These are phyloP conservation scores for Sebastes variabilis DNA, from an alignment of 2,797 vertebrate species.

Conservation along the genomic window DNA sequence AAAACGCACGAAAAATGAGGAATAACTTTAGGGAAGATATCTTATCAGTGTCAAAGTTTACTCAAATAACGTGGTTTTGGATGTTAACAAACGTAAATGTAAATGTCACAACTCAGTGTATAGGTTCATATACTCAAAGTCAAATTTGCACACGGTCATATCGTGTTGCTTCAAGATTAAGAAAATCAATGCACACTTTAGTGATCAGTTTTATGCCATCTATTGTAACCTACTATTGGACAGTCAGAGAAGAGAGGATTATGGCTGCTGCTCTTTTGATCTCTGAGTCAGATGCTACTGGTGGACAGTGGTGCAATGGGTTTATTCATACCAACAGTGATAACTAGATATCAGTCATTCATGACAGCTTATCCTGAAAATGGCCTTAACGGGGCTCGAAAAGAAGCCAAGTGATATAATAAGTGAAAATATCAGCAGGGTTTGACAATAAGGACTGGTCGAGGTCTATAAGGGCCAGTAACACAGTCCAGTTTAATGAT, in stretches of 20 bases:
- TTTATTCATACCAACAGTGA: slow-evolving; percentile 18
- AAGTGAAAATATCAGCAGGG: slow-evolving; percentile 15
- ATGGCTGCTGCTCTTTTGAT: not conserved
- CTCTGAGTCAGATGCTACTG: not conserved
- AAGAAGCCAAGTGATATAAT: not conserved
- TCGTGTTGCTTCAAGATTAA: not conserved
- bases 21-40: too few species aligned
- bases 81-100: not conserved
- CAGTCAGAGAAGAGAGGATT: not conserved
- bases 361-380: slow-evolving; percentile 11
- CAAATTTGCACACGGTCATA: not conserved
- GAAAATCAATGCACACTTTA: not conserved
- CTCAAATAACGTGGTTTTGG: not conserved
- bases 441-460: slow-evolving; percentile 19
- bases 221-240: not conserved
- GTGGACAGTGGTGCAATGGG: not conserved
- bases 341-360: slow-evolving; percentile 17
- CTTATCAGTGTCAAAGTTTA: not conserved
- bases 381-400: not conserved
- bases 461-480: not conserved
- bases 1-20: too few species aligned
- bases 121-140: not conserved
- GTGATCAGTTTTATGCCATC: not conserved
- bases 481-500: slow-evolving; percentile 34
- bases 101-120: not conserved